phyloP scores from a whole-genome alignment of 2,888 invertebrate genomes.

The Drosophila affinis region DNA sequence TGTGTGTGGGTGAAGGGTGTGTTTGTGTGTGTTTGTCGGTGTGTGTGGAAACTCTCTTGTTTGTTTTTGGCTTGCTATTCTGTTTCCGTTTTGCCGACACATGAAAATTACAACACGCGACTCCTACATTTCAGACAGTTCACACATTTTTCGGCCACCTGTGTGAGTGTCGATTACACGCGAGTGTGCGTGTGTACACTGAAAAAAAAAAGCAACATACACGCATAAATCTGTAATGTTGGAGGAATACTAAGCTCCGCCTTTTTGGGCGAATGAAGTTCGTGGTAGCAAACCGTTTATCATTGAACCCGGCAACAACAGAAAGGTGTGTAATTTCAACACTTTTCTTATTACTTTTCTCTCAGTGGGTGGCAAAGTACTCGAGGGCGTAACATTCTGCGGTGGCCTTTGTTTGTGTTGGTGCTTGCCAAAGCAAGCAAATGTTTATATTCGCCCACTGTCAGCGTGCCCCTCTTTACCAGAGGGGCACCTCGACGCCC shows the following conservation, averaged over 20 bases:
- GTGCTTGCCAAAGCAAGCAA: constrained; percentile 15
- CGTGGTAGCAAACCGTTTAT: no score
- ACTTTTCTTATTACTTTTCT: background rate
- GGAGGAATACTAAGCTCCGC: no score
- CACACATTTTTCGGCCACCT: constrained; percentile 59
- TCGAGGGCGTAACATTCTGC: constrained; percentile 28
- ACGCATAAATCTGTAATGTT: no score
- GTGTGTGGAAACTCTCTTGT: constrained; percentile 15
- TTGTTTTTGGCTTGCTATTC: constrained; percentile 28
- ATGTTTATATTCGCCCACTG: constrained; percentile 39
- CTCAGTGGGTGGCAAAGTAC: constrained; percentile 5
- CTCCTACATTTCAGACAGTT: constrained; percentile 41
- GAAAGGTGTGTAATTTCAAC: no score
- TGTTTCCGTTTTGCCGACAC: constrained; percentile 39
- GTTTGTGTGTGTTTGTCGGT: background rate
- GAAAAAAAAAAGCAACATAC: background rate
- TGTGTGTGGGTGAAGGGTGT: background rate
- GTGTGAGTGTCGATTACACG: constrained; percentile 47
- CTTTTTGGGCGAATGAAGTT: no score
- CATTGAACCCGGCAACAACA: no score
- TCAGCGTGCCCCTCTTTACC: constrained; percentile 25
- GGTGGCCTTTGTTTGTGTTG: constrained; percentile 14
- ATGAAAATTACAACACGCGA: constrained; percentile 44
- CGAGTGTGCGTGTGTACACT: constrained; percentile 12
- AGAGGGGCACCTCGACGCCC: constrained; percentile 33